A percentile compares a stretch with the other conserved stretches of the same genome.
Conservation (phyloP, 2,113 vertebrate genomes). For the Alectura lathami region DNA sequence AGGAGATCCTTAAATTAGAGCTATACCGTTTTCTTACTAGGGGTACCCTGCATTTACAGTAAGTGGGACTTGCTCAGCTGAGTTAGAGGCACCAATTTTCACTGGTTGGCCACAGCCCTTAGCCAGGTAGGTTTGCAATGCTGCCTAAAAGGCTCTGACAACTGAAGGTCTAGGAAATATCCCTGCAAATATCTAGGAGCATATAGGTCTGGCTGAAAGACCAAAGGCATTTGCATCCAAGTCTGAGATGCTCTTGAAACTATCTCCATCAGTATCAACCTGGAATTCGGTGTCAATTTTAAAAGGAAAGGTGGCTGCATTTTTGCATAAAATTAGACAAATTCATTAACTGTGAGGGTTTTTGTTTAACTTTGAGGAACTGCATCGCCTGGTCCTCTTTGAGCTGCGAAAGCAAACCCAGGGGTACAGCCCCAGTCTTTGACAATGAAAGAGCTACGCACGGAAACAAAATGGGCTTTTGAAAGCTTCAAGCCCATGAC, state of each 20-base stretch:
- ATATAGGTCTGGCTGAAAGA: constrained; percentile 49
- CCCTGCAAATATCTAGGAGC: background rate
- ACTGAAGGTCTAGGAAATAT: constrained; percentile 16
- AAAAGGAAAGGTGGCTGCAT: constrained; percentile 34
- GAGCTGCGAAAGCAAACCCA: constrained; percentile 63
- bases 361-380: constrained; percentile 65
- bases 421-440: constrained; percentile 48
- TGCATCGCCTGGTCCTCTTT: background rate
- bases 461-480: constrained; percentile 74
- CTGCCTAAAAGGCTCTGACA: constrained; percentile 1
- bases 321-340: constrained; percentile 73
- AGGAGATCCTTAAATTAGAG: background rate
- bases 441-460: constrained; percentile 26
- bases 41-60: constrained; percentile 1
- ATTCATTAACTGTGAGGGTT: constrained; percentile 62
- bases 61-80: constrained; percentile 35
- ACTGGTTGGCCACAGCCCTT: background rate
- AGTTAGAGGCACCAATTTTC: constrained; percentile 29
- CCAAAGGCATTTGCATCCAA: constrained; percentile 32
- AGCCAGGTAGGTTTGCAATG: constrained; percentile 25
- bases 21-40: background rate
- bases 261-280: constrained; percentile 11
- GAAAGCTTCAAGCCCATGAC: constrained; percentile 69
- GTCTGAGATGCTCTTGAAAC: constrained; percentile 31
- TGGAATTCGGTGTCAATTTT: constrained; percentile 43